Conservation (phyloP, 2,797 vertebrate genomes). For the Hydrolagus colliei region DNA sequence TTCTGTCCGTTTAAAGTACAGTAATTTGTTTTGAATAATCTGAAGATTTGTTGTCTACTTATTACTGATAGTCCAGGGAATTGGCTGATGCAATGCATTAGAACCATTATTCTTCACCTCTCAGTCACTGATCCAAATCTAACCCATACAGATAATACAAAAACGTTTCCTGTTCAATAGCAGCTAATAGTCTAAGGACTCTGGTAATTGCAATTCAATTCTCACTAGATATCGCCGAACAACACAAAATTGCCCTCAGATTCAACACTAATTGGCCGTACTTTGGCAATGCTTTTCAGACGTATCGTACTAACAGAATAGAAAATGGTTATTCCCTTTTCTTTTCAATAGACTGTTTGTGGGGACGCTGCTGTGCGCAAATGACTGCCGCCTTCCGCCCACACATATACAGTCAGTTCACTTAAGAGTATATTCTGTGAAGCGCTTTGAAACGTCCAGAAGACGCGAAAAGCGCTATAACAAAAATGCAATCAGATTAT, state of each 20-base stretch:
- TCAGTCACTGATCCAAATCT: not conserved
- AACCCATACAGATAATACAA: not conserved
- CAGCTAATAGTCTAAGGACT: not conserved
- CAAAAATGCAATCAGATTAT: too few relatives aligned
- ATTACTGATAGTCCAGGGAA: not conserved
- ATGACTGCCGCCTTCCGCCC: too few relatives aligned
- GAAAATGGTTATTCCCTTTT: not conserved
- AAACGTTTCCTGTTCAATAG: not conserved
- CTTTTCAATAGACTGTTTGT: too few relatives aligned
- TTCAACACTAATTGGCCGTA: not conserved
- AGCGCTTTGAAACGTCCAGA: too few relatives aligned
- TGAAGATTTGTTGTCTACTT: not conserved
- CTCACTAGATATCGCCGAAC: not conserved
- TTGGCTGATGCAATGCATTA: not conserved
- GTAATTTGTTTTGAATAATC: not conserved
- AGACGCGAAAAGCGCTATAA: too few relatives aligned
- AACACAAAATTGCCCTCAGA: too few relatives aligned
- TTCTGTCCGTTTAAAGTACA: not conserved
- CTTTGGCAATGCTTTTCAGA: not conserved
- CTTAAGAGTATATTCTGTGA: too few relatives aligned
- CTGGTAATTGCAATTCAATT: not conserved
- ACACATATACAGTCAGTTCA: too few relatives aligned
- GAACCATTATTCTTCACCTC: not conserved
- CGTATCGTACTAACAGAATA: not conserved
- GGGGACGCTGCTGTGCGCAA: too few relatives aligned